Base-by-base conservation (phyloP, 1,140 invertebrate species). In the Ceratoteleas bidentatus region DNA sequence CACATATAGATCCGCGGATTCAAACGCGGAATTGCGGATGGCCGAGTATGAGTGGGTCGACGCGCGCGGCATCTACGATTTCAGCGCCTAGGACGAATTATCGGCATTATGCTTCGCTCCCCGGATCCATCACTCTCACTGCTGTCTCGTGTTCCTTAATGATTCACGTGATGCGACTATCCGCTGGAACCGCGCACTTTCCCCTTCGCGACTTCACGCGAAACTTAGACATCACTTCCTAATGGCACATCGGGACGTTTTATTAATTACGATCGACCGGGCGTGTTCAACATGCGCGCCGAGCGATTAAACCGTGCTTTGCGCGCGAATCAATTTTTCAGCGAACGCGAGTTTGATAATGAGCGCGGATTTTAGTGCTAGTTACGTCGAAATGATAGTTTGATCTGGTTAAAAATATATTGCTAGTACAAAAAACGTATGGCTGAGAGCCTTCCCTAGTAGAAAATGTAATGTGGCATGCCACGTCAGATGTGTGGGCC, bases 41-140 rank as follows among this genome's bases (percentile, higher is more conserved):
- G 57, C 34, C 68, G 57, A 68, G 40, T 60, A 6, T 32, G 38
- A 80, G 49, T 50, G 57, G 66, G 54, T 68, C 33, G 64, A 73
- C 33, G 56, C 54, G 62, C 45, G 49, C 45, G 15, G 54, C 45
- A 54, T 76, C 10, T 33, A 56, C 61, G 68, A 77, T 72, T 77
- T 57, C 6, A 52, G 0, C 45, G 10, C 36, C 56, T 14, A 62
- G 47, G 52, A 69, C 14, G 43, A 78, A 83, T 83, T 83, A 78
- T 83, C 60, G 70, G 24, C 57, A 78, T 81, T 74, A 69, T 47
- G 73, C 54, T 68, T 47, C 33, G 33, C 38, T 70, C 49, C 50
- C 47, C 45, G 34, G 43, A 62, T 57, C 57, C 52, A 61, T 69
- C 65, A 52, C 10, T 34, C 50, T 74, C 62, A 62, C 74, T 62